These are phyloP conservation scores for Cybosia mesomella DNA, from an alignment of 2,888 invertebrate genomes.

Conservation along the genomic window DNA sequence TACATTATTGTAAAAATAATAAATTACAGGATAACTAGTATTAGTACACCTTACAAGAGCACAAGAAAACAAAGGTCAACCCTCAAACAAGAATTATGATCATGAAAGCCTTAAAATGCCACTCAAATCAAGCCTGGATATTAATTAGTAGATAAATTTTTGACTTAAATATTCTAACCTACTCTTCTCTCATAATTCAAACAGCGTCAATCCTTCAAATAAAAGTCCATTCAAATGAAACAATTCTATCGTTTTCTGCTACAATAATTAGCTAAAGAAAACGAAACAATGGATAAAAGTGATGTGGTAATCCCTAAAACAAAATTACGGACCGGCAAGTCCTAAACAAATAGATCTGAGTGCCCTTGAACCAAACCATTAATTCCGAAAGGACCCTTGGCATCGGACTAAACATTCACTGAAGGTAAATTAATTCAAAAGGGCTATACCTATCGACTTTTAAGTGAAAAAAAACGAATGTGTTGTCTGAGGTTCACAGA, in stretches of 20 bases:
- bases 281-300: constrained; percentile 39
- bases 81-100: not conserved
- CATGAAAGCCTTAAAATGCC: too few species aligned
- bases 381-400: constrained; percentile 48
- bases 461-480: constrained; percentile 9
- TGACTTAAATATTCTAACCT: not conserved
- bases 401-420: constrained; percentile 47
- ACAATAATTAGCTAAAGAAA: constrained; percentile 25
- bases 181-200: not conserved
- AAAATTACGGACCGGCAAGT: constrained; percentile 40
- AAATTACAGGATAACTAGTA: too few species aligned
- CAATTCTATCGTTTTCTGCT: not conserved
- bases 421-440: constrained; percentile 48
- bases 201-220: not conserved
- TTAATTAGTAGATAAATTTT: not conserved
- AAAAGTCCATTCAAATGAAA: not conserved
- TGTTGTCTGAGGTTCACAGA: not conserved
- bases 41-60: too few species aligned
- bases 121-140: not conserved
- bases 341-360: constrained; percentile 51
- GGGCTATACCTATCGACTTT: constrained; percentile 40
- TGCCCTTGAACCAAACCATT: constrained; percentile 47
- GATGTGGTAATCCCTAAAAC: constrained; percentile 48
- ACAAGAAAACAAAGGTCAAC: not conserved
- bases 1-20: too few species aligned